Percentiles rank a stretch among this genome's conserved stretches.
Conservation (phyloP, 2,113 vertebrate genomes). For the Spea multiplicata region DNA sequence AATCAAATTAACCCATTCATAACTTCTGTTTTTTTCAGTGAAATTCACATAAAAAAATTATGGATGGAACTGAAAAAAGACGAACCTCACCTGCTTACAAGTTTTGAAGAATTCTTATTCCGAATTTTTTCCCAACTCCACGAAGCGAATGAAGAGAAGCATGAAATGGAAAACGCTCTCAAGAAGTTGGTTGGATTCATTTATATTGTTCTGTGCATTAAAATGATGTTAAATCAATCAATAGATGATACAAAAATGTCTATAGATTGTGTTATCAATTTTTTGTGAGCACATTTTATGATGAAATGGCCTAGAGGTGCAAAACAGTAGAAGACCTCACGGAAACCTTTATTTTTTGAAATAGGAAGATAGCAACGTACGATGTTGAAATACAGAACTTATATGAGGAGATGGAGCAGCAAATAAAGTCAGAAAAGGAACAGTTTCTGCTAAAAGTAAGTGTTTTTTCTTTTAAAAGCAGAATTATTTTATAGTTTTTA, state of each 20-base stretch:
- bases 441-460: constrained; percentile 80
- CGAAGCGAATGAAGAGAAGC: constrained; percentile 84
- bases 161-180: constrained; percentile 77
- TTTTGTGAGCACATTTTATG: no score
- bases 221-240: no score
- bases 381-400: constrained; percentile 85
- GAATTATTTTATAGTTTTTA: no score
- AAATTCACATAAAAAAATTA: constrained; percentile 74
- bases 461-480: not conserved
- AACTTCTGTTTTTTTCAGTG: constrained; percentile 58
- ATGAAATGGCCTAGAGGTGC: no score
- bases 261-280: no score
- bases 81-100: constrained; percentile 79
- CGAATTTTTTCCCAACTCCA: constrained; percentile 82
- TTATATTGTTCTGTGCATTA: not conserved
- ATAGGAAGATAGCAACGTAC: constrained; percentile 82
- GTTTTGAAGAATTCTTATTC: constrained; percentile 84
- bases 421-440: constrained; percentile 88
- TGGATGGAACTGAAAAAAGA: constrained; percentile 81
- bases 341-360: constrained; percentile 3
- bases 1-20: no score
- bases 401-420: constrained; percentile 93
- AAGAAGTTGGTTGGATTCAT: constrained; percentile 67
- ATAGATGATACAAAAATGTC: no score
- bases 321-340: not conserved